Percentiles rank a stretch among this genome's conserved stretches.
Evolutionary conservation across 2,888 invertebrate species (phyloP).

Genomic region (Macrosoma leucophasiata): DNA sequence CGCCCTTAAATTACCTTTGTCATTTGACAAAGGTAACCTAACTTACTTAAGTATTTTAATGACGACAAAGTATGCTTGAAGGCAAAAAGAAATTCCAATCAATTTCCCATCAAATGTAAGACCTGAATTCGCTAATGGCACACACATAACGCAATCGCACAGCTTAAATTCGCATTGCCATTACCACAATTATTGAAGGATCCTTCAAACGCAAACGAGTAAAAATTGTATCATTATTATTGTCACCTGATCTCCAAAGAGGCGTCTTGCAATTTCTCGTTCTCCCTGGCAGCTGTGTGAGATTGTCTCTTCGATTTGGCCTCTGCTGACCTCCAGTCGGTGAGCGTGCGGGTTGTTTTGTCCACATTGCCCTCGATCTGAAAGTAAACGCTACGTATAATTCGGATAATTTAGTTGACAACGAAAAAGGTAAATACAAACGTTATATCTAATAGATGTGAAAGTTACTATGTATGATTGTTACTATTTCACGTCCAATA

Average conservation of each 20-base stretch:
- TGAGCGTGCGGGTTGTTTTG: constrained; percentile 86
- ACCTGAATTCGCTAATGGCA: no score
- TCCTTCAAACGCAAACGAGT: constrained; percentile 36
- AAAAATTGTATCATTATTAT: constrained; percentile 28
- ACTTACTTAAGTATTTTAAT: no score
- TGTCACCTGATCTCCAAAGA: constrained; percentile 60
- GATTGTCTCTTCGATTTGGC: constrained; percentile 93
- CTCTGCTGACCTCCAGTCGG: constrained; percentile 91
- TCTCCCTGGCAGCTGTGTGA: constrained; percentile 90
- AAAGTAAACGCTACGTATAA: constrained; percentile 22
- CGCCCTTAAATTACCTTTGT: no score
- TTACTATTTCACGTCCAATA: not conserved
- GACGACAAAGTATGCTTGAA: no score
- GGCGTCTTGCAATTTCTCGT: constrained; percentile 93
- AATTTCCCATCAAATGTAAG: no score
- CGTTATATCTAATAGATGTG: constrained; percentile 1
- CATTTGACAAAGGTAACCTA: no score
- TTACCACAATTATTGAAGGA: constrained; percentile 41
- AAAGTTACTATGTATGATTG: constrained; percentile 16
- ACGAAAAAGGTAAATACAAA: constrained; percentile 1
- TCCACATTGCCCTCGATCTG: constrained; percentile 87
- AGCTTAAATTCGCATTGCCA: constrained; percentile 33
- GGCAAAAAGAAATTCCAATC: no score
- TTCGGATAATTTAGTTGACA: constrained; percentile 9
- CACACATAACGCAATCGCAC: constrained; percentile 9